Evolutionary conservation across 1,140 invertebrate species (phyloP), one percentile per base, ranked within the genome.

Genomic region (Trichoplusia ni): DNA sequence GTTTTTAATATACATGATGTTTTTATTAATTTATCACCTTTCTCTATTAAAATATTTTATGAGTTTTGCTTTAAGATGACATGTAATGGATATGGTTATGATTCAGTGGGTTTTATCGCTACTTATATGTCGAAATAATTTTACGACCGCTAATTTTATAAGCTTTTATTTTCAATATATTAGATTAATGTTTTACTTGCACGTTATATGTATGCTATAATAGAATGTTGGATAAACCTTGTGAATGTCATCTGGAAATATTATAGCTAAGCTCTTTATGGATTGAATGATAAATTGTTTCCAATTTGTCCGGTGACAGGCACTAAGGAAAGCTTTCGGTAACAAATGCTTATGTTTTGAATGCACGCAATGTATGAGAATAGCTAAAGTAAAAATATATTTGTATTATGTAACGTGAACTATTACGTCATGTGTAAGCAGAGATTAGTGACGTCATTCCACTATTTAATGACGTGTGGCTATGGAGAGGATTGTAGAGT

Each of bases 201-300:
- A 54, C 19, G 67, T 65, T 64, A 70, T 64, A 67, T 69, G 53
- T 19, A 38, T 38, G n/a, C 21, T 37, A 54, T 54, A 33, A 44
- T 42, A 21, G 54, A 44, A 58, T 58, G 11, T 42, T 44, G 4
- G 42, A 44, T 58, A 16, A 40, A 21, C 25, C 35, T 38, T 33
- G 33, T 56, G 58, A 42, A 75, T 54, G 67, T 73, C 66, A 40
- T 69, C 42, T 33, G 69, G 69, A 77, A 81, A 79, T 77, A 81
- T 68, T 42, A 73, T 75, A 63, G 29, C 67, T 82, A 75, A 84
- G 67, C 69, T 69, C 71, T 40, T 64, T 49, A 56, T 16, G 73
- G 81, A 83, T 82, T 74, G 80, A 76, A 84, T 88, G 83, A 88
- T 81, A 82, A 86, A 88, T 88, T 74, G 78, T 79, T 82, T 86